A percentile compares a stretch with the other conserved stretches of the same genome.
Conservation (phyloP, 1,140 invertebrate genomes). For the Orussus abietinus region DNA sequence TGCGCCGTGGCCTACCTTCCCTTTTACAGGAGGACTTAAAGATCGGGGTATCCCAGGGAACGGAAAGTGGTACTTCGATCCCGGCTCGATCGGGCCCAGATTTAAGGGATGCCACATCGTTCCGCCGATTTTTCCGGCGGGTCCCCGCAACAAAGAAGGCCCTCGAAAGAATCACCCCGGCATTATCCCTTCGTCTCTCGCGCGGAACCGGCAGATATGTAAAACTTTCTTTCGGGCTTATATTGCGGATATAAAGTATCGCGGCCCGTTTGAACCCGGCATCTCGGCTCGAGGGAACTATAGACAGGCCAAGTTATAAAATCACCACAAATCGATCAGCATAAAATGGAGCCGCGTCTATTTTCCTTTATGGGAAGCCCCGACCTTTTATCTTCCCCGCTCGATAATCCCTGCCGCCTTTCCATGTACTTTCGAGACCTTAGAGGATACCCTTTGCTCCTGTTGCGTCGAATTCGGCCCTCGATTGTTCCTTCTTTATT, state of each 20-base stretch:
- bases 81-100: too few relatives aligned
- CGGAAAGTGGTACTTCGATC: too few relatives aligned
- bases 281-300: conserved; percentile 26
- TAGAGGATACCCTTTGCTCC: too few relatives aligned
- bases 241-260: conserved; percentile 40
- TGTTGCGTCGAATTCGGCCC: too few relatives aligned
- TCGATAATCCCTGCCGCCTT: conserved; percentile 43
- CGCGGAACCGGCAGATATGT: conserved; percentile 31
- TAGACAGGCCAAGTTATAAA: conserved; percentile 48
- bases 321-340: conserved; percentile 51
- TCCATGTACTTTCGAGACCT: too few relatives aligned
- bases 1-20: too few relatives aligned
- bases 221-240: conserved; percentile 40
- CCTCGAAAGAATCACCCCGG: conserved; percentile 13
- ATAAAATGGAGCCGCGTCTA: conserved; percentile 40
- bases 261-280: conserved; percentile 47
- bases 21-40: too few relatives aligned
- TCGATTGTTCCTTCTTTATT: too few relatives aligned
- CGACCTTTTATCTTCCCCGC: conserved; percentile 45
- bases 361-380: conserved; percentile 40
- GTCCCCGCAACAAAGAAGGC: too few relatives aligned
- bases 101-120: too few relatives aligned
- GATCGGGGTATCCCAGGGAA: too few relatives aligned
- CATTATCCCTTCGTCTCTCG: conserved; percentile 15
- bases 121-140: too few relatives aligned